phyloP scores from a whole-genome alignment of 2,888 invertebrate genomes.

The Luperina nickerlii region DNA sequence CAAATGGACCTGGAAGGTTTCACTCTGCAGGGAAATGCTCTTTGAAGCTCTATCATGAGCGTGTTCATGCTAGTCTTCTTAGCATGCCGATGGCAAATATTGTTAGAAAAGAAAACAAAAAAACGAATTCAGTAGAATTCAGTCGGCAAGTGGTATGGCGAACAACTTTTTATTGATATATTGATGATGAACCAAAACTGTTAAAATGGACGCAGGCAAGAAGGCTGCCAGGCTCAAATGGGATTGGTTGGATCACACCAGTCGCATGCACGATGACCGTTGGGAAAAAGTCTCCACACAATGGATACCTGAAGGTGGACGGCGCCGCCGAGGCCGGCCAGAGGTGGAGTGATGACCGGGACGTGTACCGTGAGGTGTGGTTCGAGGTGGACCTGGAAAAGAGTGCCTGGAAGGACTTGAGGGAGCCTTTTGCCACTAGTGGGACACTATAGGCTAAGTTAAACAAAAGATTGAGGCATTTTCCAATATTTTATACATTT shows the following conservation, averaged over 20 bases:
- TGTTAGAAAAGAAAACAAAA: not conserved
- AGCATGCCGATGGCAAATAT: not conserved
- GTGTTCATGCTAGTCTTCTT: not conserved
- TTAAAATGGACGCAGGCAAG: too few relatives aligned
- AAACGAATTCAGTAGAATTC: not conserved
- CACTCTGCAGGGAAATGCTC: too few relatives aligned
- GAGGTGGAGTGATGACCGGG: too few relatives aligned
- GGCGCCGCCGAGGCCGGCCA: too few relatives aligned
- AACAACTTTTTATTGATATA: not conserved
- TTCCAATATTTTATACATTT: not conserved
- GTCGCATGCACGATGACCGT: too few relatives aligned
- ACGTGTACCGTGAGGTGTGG: too few relatives aligned
- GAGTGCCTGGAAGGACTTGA: not conserved
- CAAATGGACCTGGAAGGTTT: too few relatives aligned
- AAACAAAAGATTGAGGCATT: not conserved
- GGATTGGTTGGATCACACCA: too few relatives aligned
- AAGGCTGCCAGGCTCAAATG: too few relatives aligned
- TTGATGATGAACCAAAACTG: not conserved
- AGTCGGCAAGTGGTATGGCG: not conserved
- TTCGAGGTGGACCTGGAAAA: too few relatives aligned
- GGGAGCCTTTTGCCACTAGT: not conserved
- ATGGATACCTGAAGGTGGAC: too few relatives aligned
- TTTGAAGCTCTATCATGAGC: not conserved
- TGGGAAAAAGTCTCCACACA: too few relatives aligned
- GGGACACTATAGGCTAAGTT: not conserved